Conservation (phyloP, 1,140 invertebrate genomes). For the Babylonia areolata region DNA sequence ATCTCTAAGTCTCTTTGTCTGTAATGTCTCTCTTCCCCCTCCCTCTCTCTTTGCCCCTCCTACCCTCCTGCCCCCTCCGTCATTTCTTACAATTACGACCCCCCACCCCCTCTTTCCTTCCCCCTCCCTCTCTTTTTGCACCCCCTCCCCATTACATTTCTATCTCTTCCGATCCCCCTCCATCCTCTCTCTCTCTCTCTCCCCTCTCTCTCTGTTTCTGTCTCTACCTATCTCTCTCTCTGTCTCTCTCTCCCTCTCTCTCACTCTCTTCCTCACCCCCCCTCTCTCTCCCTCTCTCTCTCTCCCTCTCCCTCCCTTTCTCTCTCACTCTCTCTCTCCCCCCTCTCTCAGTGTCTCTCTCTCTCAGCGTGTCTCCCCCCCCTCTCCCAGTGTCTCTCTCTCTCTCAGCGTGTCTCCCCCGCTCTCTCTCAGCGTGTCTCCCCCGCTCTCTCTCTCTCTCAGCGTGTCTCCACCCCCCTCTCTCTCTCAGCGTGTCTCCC, state of each 20-base stretch:
- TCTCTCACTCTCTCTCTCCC: slow-evolving; percentile 1
- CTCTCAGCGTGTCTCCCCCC: too few species aligned
- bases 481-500: background rate
- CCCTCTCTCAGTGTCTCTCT: too few species aligned
- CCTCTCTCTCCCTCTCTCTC: slow-evolving; percentile 10
- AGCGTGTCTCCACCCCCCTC: too few species aligned
- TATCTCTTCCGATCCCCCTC: too few species aligned
- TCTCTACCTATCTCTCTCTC: too few species aligned
- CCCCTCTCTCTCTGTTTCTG: too few species aligned
- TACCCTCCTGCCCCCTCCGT: background rate
- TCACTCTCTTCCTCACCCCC: too few species aligned
- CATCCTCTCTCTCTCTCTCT: background rate
- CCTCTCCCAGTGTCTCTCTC: background rate
- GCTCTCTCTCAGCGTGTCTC: background rate
- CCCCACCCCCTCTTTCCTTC: too few species aligned
- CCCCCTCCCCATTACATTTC: background rate
- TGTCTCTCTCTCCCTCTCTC: background rate
- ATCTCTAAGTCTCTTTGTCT: background rate
- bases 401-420: background rate
- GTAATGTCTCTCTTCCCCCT: too few species aligned
- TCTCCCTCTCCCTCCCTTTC: background rate
- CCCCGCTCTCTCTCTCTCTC: too few species aligned
- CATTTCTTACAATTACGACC: background rate
- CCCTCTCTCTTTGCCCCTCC: too few species aligned
- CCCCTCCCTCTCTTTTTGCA: background rate